Evolutionary conservation across 2,113 vertebrate species (phyloP).

Genomic region (Oreochromis aureus): DNA sequence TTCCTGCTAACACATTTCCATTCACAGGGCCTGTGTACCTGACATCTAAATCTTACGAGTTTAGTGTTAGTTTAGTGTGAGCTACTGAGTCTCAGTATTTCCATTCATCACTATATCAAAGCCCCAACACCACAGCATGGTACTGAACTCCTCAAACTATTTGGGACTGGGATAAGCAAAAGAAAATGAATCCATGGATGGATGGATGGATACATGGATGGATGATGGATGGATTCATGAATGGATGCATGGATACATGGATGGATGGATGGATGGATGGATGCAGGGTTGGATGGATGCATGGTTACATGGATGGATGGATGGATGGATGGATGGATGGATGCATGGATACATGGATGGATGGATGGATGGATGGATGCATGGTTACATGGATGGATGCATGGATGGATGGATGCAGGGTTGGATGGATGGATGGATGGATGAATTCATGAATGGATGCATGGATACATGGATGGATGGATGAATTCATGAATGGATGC

Average conservation of each 20-base stretch:
- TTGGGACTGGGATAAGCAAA: not conserved
- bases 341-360: fast-evolving
- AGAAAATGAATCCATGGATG: not conserved
- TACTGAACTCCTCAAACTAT: not conserved
- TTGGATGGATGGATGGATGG: fast-evolving
- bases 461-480: fast-evolving
- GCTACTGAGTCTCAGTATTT: not conserved
- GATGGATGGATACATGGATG: too few species aligned
- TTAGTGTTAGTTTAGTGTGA: not conserved
- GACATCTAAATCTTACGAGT: not conserved
- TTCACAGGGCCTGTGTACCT: not conserved
- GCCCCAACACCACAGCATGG: not conserved
- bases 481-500: too few species aligned
- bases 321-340: fast-evolving
- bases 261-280: fast-evolving
- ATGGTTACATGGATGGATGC: fast-evolving
- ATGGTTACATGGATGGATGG: fast-evolving
- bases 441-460: fast-evolving
- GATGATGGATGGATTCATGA: not conserved
- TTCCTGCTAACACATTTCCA: not conserved
- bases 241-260: too few species aligned
- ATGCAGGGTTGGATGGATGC: fast-evolving
- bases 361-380: fast-evolving
- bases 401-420: not conserved
- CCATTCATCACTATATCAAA: not conserved